These are phyloP conservation scores for Proisotoma minuta DNA, from an alignment of 2,888 invertebrate genomes.

Conservation along the genomic window DNA sequence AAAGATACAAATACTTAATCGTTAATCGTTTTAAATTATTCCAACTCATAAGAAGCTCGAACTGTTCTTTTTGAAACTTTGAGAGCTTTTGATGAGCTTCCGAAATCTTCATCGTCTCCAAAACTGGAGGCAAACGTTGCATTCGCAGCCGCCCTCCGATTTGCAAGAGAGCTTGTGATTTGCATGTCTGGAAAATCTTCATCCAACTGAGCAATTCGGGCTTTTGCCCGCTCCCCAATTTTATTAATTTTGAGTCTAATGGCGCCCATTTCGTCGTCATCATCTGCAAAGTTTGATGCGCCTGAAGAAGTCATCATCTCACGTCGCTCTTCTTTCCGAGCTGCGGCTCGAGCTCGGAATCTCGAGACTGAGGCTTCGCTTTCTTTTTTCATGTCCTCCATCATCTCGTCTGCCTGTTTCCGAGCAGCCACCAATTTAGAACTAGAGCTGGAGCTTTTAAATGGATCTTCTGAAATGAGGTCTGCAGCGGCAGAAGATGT, in stretches of 20 bases:
- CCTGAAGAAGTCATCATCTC: background rate
- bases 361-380: constrained; percentile 28
- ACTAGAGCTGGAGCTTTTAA: constrained; percentile 27
- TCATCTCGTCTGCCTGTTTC: constrained; percentile 34
- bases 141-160: constrained; percentile 19
- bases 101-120: background rate
- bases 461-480: constrained; percentile 40
- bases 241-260: constrained; percentile 34
- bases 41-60: constrained; percentile 33
- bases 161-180: constrained; percentile 25
- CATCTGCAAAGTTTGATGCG: constrained; percentile 13
- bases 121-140: background rate
- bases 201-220: constrained; percentile 41
- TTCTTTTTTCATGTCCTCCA: constrained; percentile 38
- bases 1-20: no score
- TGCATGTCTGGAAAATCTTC: constrained; percentile 35
- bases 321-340: constrained; percentile 19
- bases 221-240: constrained; percentile 41
- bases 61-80: constrained; percentile 36
- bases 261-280: constrained; percentile 26
- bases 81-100: constrained; percentile 15
- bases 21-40: no score
- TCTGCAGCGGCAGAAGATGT: constrained; percentile 37
- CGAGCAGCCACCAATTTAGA: constrained; percentile 26
- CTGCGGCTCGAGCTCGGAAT: constrained; percentile 36